Base-by-base conservation (phyloP, 2,888 invertebrate species). In the Pantelozetes paolii region DNA sequence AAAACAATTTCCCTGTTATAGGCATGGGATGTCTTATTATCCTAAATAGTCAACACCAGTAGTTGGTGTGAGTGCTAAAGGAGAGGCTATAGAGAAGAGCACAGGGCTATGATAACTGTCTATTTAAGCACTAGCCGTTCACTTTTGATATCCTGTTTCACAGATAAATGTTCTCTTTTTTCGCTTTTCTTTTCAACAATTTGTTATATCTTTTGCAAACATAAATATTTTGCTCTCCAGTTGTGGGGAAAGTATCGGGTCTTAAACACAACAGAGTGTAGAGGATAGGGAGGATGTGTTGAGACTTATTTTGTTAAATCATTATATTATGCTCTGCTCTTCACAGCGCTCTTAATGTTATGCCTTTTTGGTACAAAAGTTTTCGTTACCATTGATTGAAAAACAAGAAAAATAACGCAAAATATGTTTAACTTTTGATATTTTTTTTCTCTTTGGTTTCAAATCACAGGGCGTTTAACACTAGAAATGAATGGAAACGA, bases 191-290 rank as follows among this genome's bases (percentile, higher is more conserved):
- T 23, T 15, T 28, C 40, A 69, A 69, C 42, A 26, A 20, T 69
- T 42, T 69, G 69, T 69, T 69, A 69, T 69, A 69, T 69, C 45
- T n/a, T 69, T 45, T 69, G 26, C 15, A 69, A 64, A 69, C 69
- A 69, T 69, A 69, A 69, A 69, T 69, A 69, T 69, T 69, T 69
- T 69, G 45, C 45, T 69, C 26, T 42, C 23, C 5, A 69, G 26
- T 69, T 45, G 42, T 45, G 69, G 45, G 69, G 69, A 26, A 23
- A 69, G 23, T 69, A 69, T 69, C 69, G 26, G 23, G 45, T 20
- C 62, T 64, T 36, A 64, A 64, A 64, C 20, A 54, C 54, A 54
- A n/a, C 11, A 3, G n/a, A 62, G 62, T 23, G 23, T 42, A 20
- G 28, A 20, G 26, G 20, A 69, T 26, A 42, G 69, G 40, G 69